Conservation (phyloP, 2,888 invertebrate species). For the Taphrorychus bicolor region DNA sequence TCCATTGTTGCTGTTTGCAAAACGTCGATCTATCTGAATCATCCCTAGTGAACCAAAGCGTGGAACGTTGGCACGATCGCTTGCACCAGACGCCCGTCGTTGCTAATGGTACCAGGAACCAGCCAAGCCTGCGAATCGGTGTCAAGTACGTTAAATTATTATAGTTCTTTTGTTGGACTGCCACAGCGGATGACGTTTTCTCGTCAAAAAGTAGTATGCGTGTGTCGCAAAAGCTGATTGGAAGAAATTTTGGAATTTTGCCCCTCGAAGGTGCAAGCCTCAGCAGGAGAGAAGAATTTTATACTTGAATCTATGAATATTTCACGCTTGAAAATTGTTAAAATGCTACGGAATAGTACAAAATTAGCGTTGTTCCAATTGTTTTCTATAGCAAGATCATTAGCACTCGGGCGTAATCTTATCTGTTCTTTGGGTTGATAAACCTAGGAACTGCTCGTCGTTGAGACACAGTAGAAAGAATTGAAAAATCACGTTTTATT, state of each 20-base stretch:
- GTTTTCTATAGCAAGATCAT: not conserved
- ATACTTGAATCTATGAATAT: no score
- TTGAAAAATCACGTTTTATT: no score
- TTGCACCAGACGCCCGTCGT: conserved; percentile 4
- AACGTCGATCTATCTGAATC: no score
- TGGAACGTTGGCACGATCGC: not conserved
- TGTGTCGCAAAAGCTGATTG: not conserved
- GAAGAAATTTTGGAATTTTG: not conserved
- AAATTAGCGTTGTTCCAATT: no score
- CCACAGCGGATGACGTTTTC: conserved; percentile 7
- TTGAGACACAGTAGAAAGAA: no score
- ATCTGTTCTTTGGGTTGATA: not conserved
- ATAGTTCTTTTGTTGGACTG: conserved; percentile 19
- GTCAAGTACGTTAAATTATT: conserved; percentile 38
- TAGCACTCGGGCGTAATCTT: not conserved
- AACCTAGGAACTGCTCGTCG: no score
- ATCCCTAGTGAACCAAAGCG: not conserved
- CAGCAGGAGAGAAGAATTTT: no score
- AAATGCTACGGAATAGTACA: no score
- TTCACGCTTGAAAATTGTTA: no score
- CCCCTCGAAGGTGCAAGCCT: no score
- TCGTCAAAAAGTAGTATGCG: conserved; percentile 12
- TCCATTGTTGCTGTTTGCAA: no score
- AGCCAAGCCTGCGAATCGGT: conserved; percentile 36
- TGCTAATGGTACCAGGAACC: conserved; percentile 36